Conservation (phyloP, 2,888 invertebrate species). For the Chrysolina haemoptera region DNA sequence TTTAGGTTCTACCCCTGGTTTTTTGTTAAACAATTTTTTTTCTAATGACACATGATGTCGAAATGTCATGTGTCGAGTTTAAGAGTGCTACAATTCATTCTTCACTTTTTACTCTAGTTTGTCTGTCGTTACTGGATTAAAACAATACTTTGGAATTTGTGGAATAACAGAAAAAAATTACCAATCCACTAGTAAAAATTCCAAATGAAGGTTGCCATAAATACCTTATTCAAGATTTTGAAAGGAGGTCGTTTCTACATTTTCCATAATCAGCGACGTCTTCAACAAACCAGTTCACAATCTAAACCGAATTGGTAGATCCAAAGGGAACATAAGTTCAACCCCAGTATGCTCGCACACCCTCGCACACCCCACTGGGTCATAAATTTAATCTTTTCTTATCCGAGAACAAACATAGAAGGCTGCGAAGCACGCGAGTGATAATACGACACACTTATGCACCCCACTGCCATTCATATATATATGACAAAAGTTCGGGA, state of each 20-base stretch:
- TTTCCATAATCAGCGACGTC: neutral
- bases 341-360: constrained; percentile 20
- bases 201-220: too few species aligned
- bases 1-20: too few species aligned
- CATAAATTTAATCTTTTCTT: constrained; percentile 48
- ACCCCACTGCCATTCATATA: constrained; percentile 46
- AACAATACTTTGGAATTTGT: too few species aligned
- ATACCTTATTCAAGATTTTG: neutral
- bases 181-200: neutral
- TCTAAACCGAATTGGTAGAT: neutral
- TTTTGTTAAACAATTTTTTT: too few species aligned
- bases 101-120: too few species aligned
- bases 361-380: constrained; percentile 40
- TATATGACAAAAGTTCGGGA: constrained; percentile 47
- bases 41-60: too few species aligned
- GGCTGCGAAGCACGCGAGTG: constrained; percentile 33
- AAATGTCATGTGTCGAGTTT: too few species aligned
- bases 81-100: too few species aligned
- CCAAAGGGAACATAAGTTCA: constrained; percentile 10
- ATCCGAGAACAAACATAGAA: constrained; percentile 47
- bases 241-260: too few species aligned
- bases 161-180: neutral
- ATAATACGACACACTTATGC: constrained; percentile 49
- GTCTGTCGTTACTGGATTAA: too few species aligned
- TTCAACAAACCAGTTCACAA: neutral